Base-by-base conservation (phyloP, 2,888 invertebrate genomes). In the Pteria penguin region DNA sequence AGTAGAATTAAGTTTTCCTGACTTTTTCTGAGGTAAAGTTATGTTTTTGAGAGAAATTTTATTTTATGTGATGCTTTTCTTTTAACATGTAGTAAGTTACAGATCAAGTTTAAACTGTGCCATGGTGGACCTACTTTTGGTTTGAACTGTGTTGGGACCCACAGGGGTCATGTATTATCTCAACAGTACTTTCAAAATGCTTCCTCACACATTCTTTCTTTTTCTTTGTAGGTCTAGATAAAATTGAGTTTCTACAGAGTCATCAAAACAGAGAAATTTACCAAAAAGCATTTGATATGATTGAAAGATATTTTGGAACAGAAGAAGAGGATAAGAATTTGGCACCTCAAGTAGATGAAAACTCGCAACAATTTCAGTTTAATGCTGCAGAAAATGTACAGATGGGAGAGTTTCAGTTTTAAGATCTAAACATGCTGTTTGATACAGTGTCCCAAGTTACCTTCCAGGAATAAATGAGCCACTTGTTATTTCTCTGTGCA, bases 261-360 rank as follows among this genome's bases (percentile, higher is more conserved):
- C 98, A 99, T 92, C 97, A 98, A 92, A 98, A 98, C 91, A 95
- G 96, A 92, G 98, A 98, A 87, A 97, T 99, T 84, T 99, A 98
- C 93, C 96, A 97, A 92, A 98, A 98, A 93, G 97, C 98, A 67
- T 98, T 97, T 92, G 97, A 97, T 92, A 97, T 99, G 86, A 98
- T 99, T 88, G 98, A 98, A 92, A 96, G 96, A 90, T 98, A 96
- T 93, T 99, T 98, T 92, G 96, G 97, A 24, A 95, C 96, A n/a
- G 97, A 97, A 89, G 93, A 92, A 36, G 93, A 93, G 72, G 95
- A 93, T 79, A 95, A 95, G 86, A 97, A 96, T 8, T 81, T 91
- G 32, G 97, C 96, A 45, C 97, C 93, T 2, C 84, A 87, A 75
- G 89, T 91, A 11, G 95, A 96, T 91, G 96, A 95, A 72, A 87